Conservation (phyloP, 2,888 invertebrate species). For the Charanyca ferruginea region DNA sequence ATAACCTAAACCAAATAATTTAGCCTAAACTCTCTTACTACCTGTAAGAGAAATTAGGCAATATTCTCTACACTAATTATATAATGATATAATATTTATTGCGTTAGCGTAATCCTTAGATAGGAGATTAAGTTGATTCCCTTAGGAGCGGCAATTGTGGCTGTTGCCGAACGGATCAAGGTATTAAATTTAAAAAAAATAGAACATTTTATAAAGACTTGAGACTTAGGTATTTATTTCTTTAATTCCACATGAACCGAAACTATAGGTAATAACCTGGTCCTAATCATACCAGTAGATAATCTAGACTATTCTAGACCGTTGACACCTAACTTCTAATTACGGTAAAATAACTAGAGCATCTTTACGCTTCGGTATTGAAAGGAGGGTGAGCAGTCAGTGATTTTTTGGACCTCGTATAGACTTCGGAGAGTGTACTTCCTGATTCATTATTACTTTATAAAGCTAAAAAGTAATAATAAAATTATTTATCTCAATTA, state of each 20-base stretch:
- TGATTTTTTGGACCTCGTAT: too few relatives aligned
- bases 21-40: not conserved
- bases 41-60: too few relatives aligned
- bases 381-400: too few relatives aligned
- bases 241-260: too few relatives aligned
- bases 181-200: not conserved
- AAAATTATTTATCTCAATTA: too few relatives aligned
- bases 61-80: constrained; percentile 14
- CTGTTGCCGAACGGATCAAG: not conserved
- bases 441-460: too few relatives aligned
- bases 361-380: not conserved
- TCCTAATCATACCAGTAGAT: too few relatives aligned
- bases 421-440: too few relatives aligned
- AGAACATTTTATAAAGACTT: too few relatives aligned
- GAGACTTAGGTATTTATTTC: too few relatives aligned
- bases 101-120: constrained; percentile 23
- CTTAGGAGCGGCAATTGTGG: constrained; percentile 14
- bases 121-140: constrained; percentile 24
- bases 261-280: too few relatives aligned
- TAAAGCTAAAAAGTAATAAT: too few relatives aligned
- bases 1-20: not conserved
- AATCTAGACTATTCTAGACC: not conserved
- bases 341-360: not conserved
- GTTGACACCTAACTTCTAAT: not conserved
- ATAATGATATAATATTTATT: constrained; percentile 43